Conservation (phyloP, 2,113 vertebrate species). For the Crotalus horridus region DNA sequence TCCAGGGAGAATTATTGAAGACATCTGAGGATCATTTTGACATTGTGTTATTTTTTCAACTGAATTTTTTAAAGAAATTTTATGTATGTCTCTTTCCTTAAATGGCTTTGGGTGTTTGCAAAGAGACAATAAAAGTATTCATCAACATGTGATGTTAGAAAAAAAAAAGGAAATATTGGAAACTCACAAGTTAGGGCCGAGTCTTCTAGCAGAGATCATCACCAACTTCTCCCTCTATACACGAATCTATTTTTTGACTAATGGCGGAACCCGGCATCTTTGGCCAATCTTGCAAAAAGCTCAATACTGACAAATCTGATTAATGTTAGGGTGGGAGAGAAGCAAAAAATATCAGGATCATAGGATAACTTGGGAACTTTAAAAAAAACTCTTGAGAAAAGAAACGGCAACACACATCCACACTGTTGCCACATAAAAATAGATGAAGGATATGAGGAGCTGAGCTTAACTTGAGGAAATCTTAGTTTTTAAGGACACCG, state of each 20-base stretch:
- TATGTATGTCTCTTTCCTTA: background rate
- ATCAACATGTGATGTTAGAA: background rate
- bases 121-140: background rate
- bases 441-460: background rate
- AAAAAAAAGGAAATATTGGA: background rate
- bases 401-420: background rate
- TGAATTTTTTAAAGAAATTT: background rate
- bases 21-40: background rate
- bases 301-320: background rate
- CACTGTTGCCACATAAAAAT: background rate
- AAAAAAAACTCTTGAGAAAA: background rate
- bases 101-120: background rate
- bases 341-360: background rate
- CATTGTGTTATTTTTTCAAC: background rate
- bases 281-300: background rate
- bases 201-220: background rate
- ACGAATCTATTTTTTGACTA: background rate
- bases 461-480: background rate
- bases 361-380: background rate
- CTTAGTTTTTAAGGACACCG: background rate
- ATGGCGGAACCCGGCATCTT: background rate
- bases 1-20: background rate
- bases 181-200: background rate
- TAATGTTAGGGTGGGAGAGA: background rate
- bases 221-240: background rate